phyloP scores from a whole-genome alignment of 2,113 vertebrate species.

The Aldabrachelys gigantea region DNA sequence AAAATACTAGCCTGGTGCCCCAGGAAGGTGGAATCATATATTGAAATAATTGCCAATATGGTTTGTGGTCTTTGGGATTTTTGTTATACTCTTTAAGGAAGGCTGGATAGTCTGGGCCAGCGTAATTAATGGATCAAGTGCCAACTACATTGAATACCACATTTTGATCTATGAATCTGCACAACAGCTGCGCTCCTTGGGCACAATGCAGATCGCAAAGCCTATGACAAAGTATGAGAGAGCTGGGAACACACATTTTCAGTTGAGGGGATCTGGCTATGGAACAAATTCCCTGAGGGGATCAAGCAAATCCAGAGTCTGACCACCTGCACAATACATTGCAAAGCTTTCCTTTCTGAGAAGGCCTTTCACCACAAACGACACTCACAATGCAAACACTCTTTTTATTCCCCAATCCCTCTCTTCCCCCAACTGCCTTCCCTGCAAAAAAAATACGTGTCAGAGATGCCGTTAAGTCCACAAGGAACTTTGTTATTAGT shows the following conservation, averaged over 20 bases:
- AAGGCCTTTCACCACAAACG: not conserved
- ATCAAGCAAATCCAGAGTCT: not conserved
- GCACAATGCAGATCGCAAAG: not conserved
- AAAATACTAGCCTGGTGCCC: not conserved
- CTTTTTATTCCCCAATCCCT: not conserved
- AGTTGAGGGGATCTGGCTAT: fast-evolving
- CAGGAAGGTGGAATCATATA: not conserved
- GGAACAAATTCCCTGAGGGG: not conserved
- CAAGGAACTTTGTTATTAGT: not conserved
- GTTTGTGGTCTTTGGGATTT: not conserved
- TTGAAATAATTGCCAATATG: not conserved
- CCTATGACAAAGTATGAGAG: not conserved
- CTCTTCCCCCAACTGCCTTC: not conserved
- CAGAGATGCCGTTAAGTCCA: not conserved
- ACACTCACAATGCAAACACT: not conserved
- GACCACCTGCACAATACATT: not conserved
- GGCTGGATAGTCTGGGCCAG: not conserved
- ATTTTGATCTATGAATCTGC: too few species aligned
- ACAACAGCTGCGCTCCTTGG: not conserved
- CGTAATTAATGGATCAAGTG: not conserved
- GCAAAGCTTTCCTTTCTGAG: not conserved
- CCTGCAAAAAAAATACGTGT: not conserved
- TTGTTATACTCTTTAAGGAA: not conserved
- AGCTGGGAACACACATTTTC: not conserved
- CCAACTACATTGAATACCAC: not conserved